A percentile compares a stretch with the other conserved stretches of the same genome.
These are phyloP conservation scores for Wasmannia auropunctata DNA, from an alignment of 1,140 invertebrate species.

Conservation along the genomic window DNA sequence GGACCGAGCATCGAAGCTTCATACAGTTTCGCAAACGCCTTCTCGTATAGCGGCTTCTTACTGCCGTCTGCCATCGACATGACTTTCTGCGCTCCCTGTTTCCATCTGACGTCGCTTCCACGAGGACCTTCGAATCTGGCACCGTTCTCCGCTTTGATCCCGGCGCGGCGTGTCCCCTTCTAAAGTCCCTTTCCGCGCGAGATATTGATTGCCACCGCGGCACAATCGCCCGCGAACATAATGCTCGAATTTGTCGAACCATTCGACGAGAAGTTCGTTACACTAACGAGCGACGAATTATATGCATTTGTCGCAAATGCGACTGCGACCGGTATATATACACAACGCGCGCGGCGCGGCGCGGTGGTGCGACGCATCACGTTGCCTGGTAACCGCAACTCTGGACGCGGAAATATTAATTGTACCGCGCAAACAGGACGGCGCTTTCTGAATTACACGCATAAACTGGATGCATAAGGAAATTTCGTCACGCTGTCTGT, in stretches of 20 bases:
- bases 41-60: constrained; percentile 71
- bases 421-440: constrained; percentile 59
- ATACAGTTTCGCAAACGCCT: constrained; percentile 70
- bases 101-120: constrained; percentile 3
- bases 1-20: constrained; percentile 49
- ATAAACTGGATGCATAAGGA: constrained; percentile 43
- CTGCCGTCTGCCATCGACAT: constrained; percentile 55
- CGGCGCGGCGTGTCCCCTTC: not conserved
- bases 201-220: constrained; percentile 65
- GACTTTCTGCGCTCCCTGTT: constrained; percentile 51
- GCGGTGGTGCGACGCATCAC: constrained; percentile 50
- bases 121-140: constrained; percentile 37
- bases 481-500: constrained; percentile 46
- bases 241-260: constrained; percentile 73
- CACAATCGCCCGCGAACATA: constrained; percentile 70
- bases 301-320: constrained; percentile 71
- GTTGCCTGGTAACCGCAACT: constrained; percentile 68
- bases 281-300: constrained; percentile 74
- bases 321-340: not conserved
- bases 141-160: not conserved
- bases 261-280: constrained; percentile 70
- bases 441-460: constrained; percentile 61
- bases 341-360: not conserved
- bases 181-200: constrained; percentile 30
- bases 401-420: constrained; percentile 72